Base-by-base conservation (phyloP, 2,888 invertebrate species). In the Anarsia innoxiella region DNA sequence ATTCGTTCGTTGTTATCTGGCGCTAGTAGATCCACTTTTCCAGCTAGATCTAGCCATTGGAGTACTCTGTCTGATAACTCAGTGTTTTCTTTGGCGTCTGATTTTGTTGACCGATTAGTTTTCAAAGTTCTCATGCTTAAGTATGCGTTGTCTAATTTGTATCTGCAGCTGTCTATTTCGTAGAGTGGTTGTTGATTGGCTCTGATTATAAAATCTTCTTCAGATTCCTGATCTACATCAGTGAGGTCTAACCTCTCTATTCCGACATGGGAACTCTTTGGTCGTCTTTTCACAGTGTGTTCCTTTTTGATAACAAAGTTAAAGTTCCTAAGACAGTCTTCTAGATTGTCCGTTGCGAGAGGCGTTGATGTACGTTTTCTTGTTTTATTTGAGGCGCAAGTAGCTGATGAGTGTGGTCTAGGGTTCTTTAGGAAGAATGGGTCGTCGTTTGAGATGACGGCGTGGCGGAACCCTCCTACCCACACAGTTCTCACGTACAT, bases 21-120 rank as follows among this genome's bases (percentile, higher is more conserved):
- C n/a, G 70, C 66, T 11, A 85, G 45, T 15, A 85, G 52, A 48
- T 82, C 79, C 2, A 86, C 79, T 55, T 88, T 88, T 0, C 90
- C 91, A 0, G 93, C 92, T 38, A 93, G 72, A 61, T 93, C 93
- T 46, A 94, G 59, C 94, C 94, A 94, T 52, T 92, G 90, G 2
- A 93, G 70, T 0, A 94, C 94, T 37, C 93, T 84, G 42, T 93
- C 92, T 0, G 93, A 86, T 12, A 86, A 51, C n/a, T 82, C 83
- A 0, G 69, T 79, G 44, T 66, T 74, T 32, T 75, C 75, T 39
- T 70, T 68, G 1, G 49, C 53, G 1, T 83, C 82, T 1, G 50
- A 50, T 33, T 79, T 61, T 4, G 70, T 59, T 0, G 83, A 80
- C 43, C 80, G 65, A 44, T 79, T 80, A n/a, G 59, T 61, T 48